Conservation (phyloP, 2,113 vertebrate species). For the Limnothrissa miodon region DNA sequence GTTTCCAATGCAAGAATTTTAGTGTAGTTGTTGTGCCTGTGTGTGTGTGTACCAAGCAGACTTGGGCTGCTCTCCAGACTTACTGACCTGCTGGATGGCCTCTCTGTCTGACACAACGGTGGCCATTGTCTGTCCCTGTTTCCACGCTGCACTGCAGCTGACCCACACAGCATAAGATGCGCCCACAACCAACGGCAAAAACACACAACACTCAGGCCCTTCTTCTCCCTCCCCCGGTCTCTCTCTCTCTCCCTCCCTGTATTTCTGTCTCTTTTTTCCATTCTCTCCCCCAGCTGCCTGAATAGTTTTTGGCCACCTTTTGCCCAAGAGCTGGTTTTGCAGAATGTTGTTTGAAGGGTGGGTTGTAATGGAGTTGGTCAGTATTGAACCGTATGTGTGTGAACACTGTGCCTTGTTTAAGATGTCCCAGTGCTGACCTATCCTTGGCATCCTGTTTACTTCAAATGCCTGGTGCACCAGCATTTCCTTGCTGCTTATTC, state of each 20-base stretch:
- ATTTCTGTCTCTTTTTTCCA: background rate
- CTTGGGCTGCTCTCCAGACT: conserved; percentile 41
- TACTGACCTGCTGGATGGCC: conserved; percentile 48
- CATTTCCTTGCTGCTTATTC: background rate
- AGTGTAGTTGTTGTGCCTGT: background rate
- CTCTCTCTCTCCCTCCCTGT: background rate
- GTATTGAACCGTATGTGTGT: background rate
- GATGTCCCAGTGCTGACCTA: background rate
- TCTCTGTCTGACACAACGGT: conserved; percentile 59
- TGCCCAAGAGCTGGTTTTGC: conserved; percentile 15
- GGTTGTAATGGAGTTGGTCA: conserved; percentile 35
- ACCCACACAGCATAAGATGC: conserved; percentile 31
- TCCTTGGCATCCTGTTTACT: background rate
- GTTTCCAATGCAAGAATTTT: background rate
- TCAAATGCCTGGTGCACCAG: background rate
- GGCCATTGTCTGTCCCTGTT: conserved; percentile 53
- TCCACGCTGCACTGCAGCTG: conserved; percentile 22
- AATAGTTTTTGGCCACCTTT: background rate
- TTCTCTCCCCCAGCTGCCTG: background rate
- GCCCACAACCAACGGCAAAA: conserved; percentile 26
- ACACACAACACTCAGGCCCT: conserved; percentile 32
- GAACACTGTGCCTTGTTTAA: background rate
- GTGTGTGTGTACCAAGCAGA: conserved; percentile 32
- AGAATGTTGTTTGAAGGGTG: background rate
- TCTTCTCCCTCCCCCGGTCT: background rate